Percentiles rank a stretch among this genome's conserved stretches.
Evolutionary conservation across 2,888 invertebrate species (phyloP).

Genomic region (Eupithecia centaureata): DNA sequence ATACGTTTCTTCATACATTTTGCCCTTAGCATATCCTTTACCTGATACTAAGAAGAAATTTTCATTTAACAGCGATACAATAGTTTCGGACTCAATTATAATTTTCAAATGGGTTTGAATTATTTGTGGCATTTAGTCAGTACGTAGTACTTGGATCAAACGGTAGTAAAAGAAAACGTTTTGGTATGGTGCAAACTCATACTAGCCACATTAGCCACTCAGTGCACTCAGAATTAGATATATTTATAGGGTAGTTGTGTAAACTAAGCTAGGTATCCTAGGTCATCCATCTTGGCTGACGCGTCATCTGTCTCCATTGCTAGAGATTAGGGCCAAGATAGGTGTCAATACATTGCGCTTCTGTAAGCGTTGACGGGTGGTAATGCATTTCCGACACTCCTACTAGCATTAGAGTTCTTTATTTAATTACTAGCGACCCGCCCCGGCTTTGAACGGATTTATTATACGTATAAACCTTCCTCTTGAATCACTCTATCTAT

Average conservation of each 20-base stretch:
- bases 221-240: not conserved
- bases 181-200: not conserved
- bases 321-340: conserved; percentile 27
- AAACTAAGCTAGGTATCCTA: conserved; percentile 16
- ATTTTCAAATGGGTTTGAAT: not conserved
- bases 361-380: not conserved
- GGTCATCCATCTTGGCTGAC: conserved; percentile 32
- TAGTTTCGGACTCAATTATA: not conserved
- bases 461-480: too few relatives aligned
- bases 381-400: not conserved
- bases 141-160: not conserved
- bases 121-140: not conserved
- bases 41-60: not conserved
- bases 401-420: too few relatives aligned
- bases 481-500: too few relatives aligned
- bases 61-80: not conserved
- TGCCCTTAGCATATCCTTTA: not conserved
- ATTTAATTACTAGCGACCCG: too few relatives aligned
- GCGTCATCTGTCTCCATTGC: conserved; percentile 30
- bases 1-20: not conserved
- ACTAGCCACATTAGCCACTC: not conserved
- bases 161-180: not conserved
- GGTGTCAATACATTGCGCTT: conserved; percentile 21
- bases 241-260: not conserved
- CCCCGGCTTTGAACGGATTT: too few relatives aligned